Conservation (phyloP, 1,140 invertebrate genomes). For the Cyphomyrmex costatus region DNA sequence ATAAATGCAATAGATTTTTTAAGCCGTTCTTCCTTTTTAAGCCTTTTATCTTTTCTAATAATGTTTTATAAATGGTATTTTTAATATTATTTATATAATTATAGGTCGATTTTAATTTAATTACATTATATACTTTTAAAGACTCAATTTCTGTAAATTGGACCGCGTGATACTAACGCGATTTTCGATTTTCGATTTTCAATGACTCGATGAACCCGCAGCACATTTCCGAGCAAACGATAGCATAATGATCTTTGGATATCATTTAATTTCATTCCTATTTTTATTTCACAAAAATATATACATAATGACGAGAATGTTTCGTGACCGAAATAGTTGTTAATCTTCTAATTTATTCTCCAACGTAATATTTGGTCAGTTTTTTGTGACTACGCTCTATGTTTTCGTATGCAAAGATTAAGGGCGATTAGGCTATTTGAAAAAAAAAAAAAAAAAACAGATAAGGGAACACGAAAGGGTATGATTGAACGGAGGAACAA, state of each 20-base stretch:
- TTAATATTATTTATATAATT: too few species aligned
- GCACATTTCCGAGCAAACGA: background rate
- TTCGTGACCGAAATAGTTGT: background rate
- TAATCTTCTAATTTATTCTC: slow-evolving; percentile 14
- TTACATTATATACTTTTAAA: background rate
- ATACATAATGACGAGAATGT: background rate
- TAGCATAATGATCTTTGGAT: background rate
- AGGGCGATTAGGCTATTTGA: slow-evolving; percentile 8
- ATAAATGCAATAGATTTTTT: background rate
- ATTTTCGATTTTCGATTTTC: slow-evolving; percentile 24
- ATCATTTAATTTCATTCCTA: background rate
- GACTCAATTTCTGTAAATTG: background rate
- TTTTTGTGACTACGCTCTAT: slow-evolving; percentile 20
- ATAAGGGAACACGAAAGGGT: slow-evolving; percentile 35
- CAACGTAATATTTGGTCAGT: background rate
- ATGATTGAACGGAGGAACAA: slow-evolving; percentile 23
- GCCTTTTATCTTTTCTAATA: background rate
- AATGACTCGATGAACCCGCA: slow-evolving; percentile 20
- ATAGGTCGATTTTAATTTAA: background rate
- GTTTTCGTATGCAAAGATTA: slow-evolving; percentile 18
- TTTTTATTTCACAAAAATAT: background rate
- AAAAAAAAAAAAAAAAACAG: slow-evolving; percentile 39
- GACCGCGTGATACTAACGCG: background rate
- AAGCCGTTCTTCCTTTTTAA: background rate
- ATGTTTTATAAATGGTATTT: background rate